Conservation (phyloP, 1,140 invertebrate genomes). For the Tetramorium parvispinum region DNA sequence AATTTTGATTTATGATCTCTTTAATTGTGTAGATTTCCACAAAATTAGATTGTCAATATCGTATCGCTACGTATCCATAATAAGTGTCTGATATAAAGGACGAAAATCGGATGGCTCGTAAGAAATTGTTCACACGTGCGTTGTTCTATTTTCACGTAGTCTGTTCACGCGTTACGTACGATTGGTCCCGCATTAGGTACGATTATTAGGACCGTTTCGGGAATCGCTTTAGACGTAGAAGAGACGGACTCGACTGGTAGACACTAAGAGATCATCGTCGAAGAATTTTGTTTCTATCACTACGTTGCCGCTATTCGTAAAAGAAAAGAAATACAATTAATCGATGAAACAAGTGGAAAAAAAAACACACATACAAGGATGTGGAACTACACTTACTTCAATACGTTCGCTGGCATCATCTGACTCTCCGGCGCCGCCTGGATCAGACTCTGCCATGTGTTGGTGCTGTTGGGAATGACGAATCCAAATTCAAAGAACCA, state of each 20-base stretch:
- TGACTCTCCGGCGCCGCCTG: constrained; percentile 99
- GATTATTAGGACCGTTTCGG: constrained; percentile 14
- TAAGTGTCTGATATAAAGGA: constrained; percentile 33
- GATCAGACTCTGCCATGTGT: constrained; percentile 99
- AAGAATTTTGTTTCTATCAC: constrained; percentile 99
- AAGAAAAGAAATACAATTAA: constrained; percentile 39
- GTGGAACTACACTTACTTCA: constrained; percentile 90
- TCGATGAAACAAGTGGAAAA: background rate
- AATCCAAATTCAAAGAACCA: constrained; percentile 99
- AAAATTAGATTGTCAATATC: constrained; percentile 17
- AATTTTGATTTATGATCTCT: background rate
- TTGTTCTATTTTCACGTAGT: background rate
- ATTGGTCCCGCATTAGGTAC: constrained; percentile 62
- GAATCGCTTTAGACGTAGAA: constrained; percentile 95
- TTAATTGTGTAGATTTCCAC: background rate
- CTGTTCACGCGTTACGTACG: background rate
- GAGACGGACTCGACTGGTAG: constrained; percentile 97
- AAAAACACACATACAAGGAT: background rate
- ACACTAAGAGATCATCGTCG: constrained; percentile 97
- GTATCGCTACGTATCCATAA: constrained; percentile 48
- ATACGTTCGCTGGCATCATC: constrained; percentile 99
- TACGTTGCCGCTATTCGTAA: constrained; percentile 96
- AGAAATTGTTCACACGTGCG: background rate
- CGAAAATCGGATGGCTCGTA: background rate
- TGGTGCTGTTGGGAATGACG: constrained; percentile 99